Percentiles rank a stretch among this genome's conserved stretches.
These are phyloP conservation scores for Phylloscopus collybita DNA, from an alignment of 2,797 vertebrate genomes.

Conservation along the genomic window DNA sequence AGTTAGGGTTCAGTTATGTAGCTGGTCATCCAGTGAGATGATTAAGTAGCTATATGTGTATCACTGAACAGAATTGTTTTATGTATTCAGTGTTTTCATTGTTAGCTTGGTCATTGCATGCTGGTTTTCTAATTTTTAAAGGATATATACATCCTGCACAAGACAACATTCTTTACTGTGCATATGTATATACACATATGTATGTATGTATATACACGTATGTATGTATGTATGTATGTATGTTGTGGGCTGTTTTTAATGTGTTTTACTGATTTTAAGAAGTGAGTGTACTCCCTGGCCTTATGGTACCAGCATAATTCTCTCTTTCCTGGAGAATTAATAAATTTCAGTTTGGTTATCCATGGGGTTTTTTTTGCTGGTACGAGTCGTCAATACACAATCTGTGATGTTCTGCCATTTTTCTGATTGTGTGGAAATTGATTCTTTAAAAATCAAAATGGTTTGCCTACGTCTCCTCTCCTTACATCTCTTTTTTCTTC, in stretches of 20 bases:
- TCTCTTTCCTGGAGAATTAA: neutral
- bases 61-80: neutral
- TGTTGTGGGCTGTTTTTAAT: neutral
- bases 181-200: too few relatives aligned
- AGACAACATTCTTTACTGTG: neutral
- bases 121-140: neutral
- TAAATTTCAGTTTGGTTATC: neutral
- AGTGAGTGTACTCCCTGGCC: neutral
- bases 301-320: neutral
- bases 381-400: neutral
- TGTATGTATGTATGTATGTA: too few relatives aligned
- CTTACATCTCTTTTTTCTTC: conserved; percentile 34
- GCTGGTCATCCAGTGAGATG: neutral
- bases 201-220: too few relatives aligned
- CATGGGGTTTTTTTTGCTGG: neutral
- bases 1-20: neutral
- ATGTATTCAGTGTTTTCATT: neutral
- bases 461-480: neutral
- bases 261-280: neutral
- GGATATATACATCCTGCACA: neutral
- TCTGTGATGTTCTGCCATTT: neutral
- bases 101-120: neutral
- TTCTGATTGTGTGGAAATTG: conserved; percentile 29
- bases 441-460: conserved; percentile 19
- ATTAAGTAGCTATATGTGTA: neutral